Evolutionary conservation across 2,113 vertebrate species (phyloP), one percentile per base, ranked within the genome.

Genomic region (Pseudorectes ferrugineus): DNA sequence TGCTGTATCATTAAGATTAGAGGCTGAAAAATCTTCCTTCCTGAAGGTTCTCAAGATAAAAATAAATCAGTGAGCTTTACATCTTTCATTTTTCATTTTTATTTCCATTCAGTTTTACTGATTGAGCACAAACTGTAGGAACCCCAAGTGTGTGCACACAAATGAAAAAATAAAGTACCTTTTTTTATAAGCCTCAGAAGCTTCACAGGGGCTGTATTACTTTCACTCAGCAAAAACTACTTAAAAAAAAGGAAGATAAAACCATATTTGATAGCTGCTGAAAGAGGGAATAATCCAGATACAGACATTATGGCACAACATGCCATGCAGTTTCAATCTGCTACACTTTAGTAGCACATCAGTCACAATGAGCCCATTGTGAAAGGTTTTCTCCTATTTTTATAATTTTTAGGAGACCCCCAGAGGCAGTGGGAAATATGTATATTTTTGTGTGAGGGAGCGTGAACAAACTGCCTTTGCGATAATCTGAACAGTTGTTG

Each of bases 51-150:
- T 94, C 68, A 77, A 94, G 91, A 95, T 77, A 95, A 96, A 96
- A 96, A 92, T 93, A 96, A 93, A 97, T 95, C 92, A 77, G 26
- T 67, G 63, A 87, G 42, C 54, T 88, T 97, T 97, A 95, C 33
- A 70, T 89, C 14, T 88, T 93, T 92, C 24, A 22, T 92, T 96
- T 97, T 96, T 95, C 79, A 84, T 96, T 97, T 97, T 95, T 95
- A 93, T 96, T 92, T 93, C 81, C 42, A 82, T 90, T 96, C 80
- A 54, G 10, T 95, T 93, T 95, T 93, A 95, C 73, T 72, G 79
- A 92, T 75, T 85, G 95, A 95, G 70, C 70, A 70, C 85, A 92
- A 95, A 95, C 84, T 90, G 21, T 66, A 95, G 94, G 76, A 62
- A 93, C 31, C 18, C 25, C 9, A 18, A 84, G 42, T 67, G 29